Evolutionary conservation across 23 tunicate genomes (phyloP).

Genomic region (Styela clava): DNA sequence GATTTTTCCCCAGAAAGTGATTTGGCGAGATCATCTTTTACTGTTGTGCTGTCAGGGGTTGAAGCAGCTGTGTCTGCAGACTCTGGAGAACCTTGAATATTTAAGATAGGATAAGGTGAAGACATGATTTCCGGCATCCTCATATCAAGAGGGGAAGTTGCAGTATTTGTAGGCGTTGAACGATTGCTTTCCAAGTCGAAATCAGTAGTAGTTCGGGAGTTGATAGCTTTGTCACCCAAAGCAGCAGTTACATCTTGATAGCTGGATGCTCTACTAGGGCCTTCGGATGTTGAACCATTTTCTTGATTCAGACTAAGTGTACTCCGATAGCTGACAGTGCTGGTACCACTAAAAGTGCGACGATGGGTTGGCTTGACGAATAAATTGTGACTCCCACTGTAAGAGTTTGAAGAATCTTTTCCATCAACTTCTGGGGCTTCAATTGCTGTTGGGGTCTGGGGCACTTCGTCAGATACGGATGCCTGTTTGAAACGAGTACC

Average conservation of each 20-base stretch:
- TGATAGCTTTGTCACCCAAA: slow-evolving; percentile 25
- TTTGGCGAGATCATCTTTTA: neutral
- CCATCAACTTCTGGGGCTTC: neutral
- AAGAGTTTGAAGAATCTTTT: slow-evolving; percentile 30
- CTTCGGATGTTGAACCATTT: slow-evolving; percentile 46
- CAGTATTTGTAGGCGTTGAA: neutral
- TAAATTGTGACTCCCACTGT: slow-evolving; percentile 5
- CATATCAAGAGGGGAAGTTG: slow-evolving; percentile 9
- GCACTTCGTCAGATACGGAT: slow-evolving; percentile 2
- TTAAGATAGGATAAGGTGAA: slow-evolving; percentile 4
- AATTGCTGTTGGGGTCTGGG: neutral
- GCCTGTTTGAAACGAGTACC: slow-evolving; percentile 46
- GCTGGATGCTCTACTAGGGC: slow-evolving; percentile 63
- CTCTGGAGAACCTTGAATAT: neutral
- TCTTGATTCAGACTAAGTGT: slow-evolving; percentile 30
- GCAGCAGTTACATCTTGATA: slow-evolving; percentile 35
- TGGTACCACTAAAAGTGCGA: slow-evolving; percentile 53
- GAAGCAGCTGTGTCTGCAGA: neutral
- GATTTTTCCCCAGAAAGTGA: slow-evolving; percentile 27
- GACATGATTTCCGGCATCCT: slow-evolving; percentile 6
- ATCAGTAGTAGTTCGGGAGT: slow-evolving; percentile 29
- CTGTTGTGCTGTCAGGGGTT: neutral
- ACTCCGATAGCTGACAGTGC: slow-evolving; percentile 54
- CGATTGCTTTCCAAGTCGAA: slow-evolving; percentile 8
- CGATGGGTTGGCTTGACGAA: slow-evolving; percentile 33